Evolutionary conservation across 2,888 invertebrate species (phyloP), one percentile per base, ranked within the genome.

Genomic region (Drosophila rellima): DNA sequence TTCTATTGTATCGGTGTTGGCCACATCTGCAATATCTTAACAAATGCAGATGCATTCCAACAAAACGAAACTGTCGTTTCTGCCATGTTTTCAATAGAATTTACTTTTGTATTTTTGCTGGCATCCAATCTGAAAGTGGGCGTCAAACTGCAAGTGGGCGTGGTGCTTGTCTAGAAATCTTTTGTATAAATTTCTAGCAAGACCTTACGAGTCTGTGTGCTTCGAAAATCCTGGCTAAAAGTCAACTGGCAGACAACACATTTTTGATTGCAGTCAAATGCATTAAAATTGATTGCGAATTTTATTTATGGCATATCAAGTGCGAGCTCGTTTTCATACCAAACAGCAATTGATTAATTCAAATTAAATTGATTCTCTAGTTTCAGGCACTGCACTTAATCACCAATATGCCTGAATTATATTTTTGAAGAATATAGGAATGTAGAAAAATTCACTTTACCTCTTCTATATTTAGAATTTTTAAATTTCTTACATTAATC

Each of bases 201-300:
- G 57, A 52, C 45, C 64, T 75, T 68, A 47, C 42, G 54, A 55
- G 29, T 37, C 23, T 33, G 31, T 63, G 23, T 52, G 35, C 37
- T 13, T 62, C 35, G 18, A 64, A 26, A 48, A 31, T 54, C 18
- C 65, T 73, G 63, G 62, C 64, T 55, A 70, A 80, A 82, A 74
- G 57, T 81, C 85, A 74, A 67, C 64, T 66, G 74, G 68, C 71
- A 68, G 55, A 70, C 64, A 75, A 64, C 62, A 64, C 62, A 77
- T 63, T 80, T 78, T 65, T 70, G 81, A 88, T 72, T 89, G 90
- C 86, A 86, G 90, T 79, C 72, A 61, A 88, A 88, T 79, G 74
- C 88, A 87, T 89, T 90, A 88, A 79, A 81, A 67, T 77, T 88
- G 65, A 90, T 87, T 75, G 69, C 51, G 51, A 64, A 31, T 35